Conservation (phyloP, 2,113 vertebrate species). For the Mesembrinibis cayennensis region DNA sequence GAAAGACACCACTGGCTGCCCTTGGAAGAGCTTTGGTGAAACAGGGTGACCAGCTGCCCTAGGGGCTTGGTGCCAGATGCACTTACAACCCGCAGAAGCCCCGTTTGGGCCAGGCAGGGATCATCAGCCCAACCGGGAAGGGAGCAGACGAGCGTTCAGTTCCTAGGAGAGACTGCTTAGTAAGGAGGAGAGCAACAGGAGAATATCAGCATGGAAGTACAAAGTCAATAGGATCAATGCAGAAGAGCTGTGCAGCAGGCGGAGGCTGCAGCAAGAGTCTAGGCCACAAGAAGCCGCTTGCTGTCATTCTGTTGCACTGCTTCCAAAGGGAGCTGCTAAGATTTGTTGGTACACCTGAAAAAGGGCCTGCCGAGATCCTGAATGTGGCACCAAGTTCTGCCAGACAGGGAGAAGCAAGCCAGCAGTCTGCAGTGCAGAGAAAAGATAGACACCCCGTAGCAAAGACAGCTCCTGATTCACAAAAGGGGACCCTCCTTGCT, state of each 20-base stretch:
- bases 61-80: background rate
- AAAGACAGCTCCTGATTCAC: background rate
- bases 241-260: background rate
- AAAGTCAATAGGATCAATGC: background rate
- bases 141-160: background rate
- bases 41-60: background rate
- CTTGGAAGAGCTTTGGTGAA: background rate
- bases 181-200: background rate
- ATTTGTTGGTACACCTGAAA: background rate
- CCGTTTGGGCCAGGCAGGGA: background rate
- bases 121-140: background rate
- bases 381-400: background rate
- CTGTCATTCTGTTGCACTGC: background rate
- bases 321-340: background rate
- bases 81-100: background rate
- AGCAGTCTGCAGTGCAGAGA: background rate
- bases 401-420: background rate
- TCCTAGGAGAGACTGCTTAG: background rate
- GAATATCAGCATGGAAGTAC: background rate
- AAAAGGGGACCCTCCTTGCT: background rate
- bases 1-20: background rate
- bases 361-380: background rate
- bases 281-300: background rate
- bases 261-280: background rate
- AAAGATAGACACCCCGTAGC: rapidly evolving